Percentiles rank a stretch among this genome's conserved stretches.
Evolutionary conservation across 2,113 vertebrate species (phyloP).

Genomic region (Vulpes vulpes): DNA sequence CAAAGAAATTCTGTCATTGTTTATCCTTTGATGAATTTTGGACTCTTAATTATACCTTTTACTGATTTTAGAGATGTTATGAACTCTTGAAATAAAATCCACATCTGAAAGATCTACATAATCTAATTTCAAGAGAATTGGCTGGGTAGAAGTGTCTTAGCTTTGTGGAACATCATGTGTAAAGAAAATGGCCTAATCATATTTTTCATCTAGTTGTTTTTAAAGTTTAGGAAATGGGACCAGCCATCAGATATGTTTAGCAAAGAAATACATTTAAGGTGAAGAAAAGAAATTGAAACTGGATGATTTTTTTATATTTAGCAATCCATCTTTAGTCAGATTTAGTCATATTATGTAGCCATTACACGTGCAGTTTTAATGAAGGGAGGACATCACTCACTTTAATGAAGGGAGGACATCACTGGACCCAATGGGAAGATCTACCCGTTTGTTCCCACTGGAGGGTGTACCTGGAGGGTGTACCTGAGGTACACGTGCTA

Average conservation of each 20-base stretch:
- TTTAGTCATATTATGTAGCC: not conserved
- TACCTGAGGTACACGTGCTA: not conserved
- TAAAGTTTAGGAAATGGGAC: not conserved
- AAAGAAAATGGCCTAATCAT: not conserved
- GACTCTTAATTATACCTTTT: not conserved
- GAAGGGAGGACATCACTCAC: constrained; percentile 18
- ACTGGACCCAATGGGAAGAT: not conserved
- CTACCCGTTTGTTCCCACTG: not conserved
- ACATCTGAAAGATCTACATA: not conserved
- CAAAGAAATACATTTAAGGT: constrained; percentile 39
- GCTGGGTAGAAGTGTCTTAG: not conserved
- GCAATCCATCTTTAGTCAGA: not conserved
- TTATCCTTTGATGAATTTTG: not conserved
- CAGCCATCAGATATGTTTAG: not conserved
- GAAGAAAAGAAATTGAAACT: constrained; percentile 39
- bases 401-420: constrained; percentile 47
- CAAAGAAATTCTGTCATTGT: not conserved
- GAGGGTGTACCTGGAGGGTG: not conserved
- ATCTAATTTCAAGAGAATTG: constrained; percentile 3
- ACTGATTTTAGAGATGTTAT: not conserved
- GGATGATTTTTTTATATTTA: constrained; percentile 1
- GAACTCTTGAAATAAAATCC: not conserved
- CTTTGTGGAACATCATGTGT: not conserved
- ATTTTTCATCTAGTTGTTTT: constrained; percentile 17
- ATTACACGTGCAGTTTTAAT: not conserved